These are phyloP conservation scores for Sesia apiformis DNA, from an alignment of 2,888 invertebrate genomes.

Conservation along the genomic window DNA sequence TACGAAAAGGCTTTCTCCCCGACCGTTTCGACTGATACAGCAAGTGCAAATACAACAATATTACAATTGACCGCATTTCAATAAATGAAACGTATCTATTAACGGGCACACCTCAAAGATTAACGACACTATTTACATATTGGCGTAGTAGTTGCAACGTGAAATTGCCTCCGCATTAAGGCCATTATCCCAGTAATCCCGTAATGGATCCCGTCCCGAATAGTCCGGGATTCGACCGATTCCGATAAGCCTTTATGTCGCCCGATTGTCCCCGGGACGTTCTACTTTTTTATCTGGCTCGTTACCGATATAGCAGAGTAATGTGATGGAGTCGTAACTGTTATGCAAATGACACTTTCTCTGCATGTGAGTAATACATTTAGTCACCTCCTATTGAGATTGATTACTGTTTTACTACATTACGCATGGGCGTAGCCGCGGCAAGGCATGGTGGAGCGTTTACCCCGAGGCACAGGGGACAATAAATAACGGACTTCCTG, in stretches of 20 bases:
- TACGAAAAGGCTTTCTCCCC: too few relatives aligned
- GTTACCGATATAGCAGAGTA: constrained; percentile 12
- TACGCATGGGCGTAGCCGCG: too few relatives aligned
- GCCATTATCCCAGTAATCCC: constrained; percentile 26
- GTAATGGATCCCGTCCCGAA: constrained; percentile 18
- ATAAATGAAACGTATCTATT: too few relatives aligned
- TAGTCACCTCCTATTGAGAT: too few relatives aligned
- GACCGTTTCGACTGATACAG: too few relatives aligned
- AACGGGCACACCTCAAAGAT: background rate
- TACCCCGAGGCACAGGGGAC: too few relatives aligned
- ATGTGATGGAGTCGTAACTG: constrained; percentile 6
- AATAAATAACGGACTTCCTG: too few relatives aligned
- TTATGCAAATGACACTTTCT: constrained; percentile 20
- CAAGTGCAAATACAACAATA: too few relatives aligned
- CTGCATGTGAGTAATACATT: background rate
- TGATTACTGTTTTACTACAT: too few relatives aligned
- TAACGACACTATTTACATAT: background rate
- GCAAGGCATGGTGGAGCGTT: too few relatives aligned
- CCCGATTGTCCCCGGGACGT: constrained; percentile 9
- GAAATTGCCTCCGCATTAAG: constrained; percentile 16
- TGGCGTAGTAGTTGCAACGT: constrained; percentile 8
- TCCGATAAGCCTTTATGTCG: constrained; percentile 21
- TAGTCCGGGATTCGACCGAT: constrained; percentile 16
- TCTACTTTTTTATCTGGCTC: constrained; percentile 11
- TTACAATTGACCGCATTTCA: too few relatives aligned